A percentile compares a stretch with the other conserved stretches of the same genome.
phyloP scores from a whole-genome alignment of 2,113 vertebrate genomes.

The Daphoenositta chrysoptera region DNA sequence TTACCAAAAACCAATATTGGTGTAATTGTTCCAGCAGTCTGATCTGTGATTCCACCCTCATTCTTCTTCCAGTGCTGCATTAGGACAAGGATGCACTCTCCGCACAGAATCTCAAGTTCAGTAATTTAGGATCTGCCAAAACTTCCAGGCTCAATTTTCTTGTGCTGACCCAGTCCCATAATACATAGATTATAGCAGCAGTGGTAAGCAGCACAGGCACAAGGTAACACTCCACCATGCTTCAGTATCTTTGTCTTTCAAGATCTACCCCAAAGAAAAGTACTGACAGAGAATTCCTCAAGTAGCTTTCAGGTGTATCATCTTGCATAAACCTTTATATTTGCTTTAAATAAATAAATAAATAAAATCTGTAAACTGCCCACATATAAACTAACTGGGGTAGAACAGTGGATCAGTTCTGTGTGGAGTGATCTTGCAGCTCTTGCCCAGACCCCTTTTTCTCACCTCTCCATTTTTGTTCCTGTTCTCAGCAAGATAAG shows the following conservation, averaged over 20 bases:
- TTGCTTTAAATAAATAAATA: neutral
- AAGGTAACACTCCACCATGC: neutral
- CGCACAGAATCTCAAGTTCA: neutral
- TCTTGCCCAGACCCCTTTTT: neutral
- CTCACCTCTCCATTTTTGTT: neutral
- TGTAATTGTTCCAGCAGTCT: neutral
- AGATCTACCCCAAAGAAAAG: neutral
- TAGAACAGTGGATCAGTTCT: neutral
- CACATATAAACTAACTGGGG: neutral
- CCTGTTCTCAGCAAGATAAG: neutral
- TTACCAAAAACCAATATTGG: neutral
- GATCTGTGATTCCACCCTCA: neutral
- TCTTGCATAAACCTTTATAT: neutral
- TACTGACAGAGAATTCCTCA: neutral
- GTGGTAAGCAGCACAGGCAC: neutral
- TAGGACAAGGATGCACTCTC: neutral
- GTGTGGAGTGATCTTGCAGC: fast-evolving
- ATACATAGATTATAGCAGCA: neutral
- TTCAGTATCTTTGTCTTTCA: neutral
- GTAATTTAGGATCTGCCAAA: neutral
- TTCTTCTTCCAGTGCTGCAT: neutral
- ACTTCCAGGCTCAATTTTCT: neutral
- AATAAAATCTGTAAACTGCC: neutral
- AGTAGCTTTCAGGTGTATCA: neutral
- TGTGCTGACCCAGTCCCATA: neutral